Percentiles rank a stretch among this genome's conserved stretches.
Conservation (phyloP, 2,888 invertebrate species). For the Synanthedon myopaeformis region DNA sequence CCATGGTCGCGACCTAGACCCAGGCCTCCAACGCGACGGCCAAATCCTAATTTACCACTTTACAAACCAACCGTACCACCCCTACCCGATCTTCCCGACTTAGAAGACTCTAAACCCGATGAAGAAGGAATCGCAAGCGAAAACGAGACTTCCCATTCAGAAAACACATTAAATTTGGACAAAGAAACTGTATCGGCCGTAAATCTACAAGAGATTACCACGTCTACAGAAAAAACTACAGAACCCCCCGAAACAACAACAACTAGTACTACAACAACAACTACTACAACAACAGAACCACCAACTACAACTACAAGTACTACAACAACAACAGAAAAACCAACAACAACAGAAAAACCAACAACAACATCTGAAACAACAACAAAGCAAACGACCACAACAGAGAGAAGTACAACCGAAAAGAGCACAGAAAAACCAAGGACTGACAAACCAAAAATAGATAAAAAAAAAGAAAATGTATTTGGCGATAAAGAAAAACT, state of each 20-base stretch:
- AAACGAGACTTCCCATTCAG: conserved; percentile 46
- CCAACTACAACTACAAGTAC: conserved; percentile 15
- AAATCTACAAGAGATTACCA: conserved; percentile 22
- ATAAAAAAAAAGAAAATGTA: conserved; percentile 46
- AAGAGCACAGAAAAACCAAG: conserved; percentile 12
- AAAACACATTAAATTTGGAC: conserved; percentile 43
- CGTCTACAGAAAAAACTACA: conserved; percentile 26
- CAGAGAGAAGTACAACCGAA: conserved; percentile 17
- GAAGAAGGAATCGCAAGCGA: conserved; percentile 35
- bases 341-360: conserved; percentile 15
- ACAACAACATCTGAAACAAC: conserved; percentile 22
- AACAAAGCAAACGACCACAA: conserved; percentile 16
- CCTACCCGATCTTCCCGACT: conserved; percentile 41
- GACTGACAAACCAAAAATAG: conserved; percentile 30
- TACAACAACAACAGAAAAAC: conserved; percentile 10
- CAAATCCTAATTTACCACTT: conserved; percentile 68
- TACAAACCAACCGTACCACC: conserved; percentile 73
- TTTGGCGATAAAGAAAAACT: conserved; percentile 36
- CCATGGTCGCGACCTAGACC: conserved; percentile 77
- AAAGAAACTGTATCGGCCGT: conserved; percentile 15
- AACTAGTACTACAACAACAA: conserved; percentile 23
- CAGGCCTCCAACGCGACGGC: conserved; percentile 61
- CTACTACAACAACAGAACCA: conserved; percentile 14
- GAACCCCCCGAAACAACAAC: conserved; percentile 19
- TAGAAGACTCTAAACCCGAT: conserved; percentile 32